Conservation (phyloP, 2,113 vertebrate species). For the Lichenostomus cassidix region DNA sequence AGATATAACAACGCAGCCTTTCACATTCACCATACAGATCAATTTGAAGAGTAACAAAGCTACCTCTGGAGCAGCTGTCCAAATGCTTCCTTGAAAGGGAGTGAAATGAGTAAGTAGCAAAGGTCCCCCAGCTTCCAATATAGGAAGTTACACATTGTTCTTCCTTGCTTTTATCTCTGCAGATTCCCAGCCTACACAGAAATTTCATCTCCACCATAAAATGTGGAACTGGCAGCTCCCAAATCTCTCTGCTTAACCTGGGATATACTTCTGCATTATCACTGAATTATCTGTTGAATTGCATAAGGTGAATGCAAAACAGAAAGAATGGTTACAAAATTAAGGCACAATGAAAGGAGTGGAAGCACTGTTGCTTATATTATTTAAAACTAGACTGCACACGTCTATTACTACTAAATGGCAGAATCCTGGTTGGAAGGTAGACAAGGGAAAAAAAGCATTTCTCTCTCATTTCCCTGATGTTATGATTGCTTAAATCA, state of each 20-base stretch:
- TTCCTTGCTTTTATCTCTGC: background rate
- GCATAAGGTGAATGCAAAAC: background rate
- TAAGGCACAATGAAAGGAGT: background rate
- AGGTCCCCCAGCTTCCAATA: background rate
- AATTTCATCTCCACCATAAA: background rate
- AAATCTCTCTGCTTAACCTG: background rate
- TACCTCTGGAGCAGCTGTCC: background rate
- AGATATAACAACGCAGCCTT: background rate
- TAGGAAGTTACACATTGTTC: background rate
- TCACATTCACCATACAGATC: background rate
- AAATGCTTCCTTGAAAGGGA: background rate
- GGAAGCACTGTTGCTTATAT: background rate
- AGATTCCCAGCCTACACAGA: background rate
- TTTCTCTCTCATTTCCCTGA: constrained; percentile 52
- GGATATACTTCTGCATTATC: background rate
- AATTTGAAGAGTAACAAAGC: background rate
- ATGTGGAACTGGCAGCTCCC: background rate
- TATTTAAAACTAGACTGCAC: background rate
- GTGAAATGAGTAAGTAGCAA: background rate
- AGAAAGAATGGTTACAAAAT: background rate
- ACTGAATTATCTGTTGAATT: background rate
- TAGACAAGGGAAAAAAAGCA: background rate
- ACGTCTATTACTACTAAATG: background rate
- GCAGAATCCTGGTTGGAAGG: background rate
- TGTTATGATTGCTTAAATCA: constrained; percentile 71